Evolutionary conservation across 2,113 vertebrate genomes (phyloP), one percentile per base, ranked within the genome.

Genomic region (Neodon shergylaensis): DNA sequence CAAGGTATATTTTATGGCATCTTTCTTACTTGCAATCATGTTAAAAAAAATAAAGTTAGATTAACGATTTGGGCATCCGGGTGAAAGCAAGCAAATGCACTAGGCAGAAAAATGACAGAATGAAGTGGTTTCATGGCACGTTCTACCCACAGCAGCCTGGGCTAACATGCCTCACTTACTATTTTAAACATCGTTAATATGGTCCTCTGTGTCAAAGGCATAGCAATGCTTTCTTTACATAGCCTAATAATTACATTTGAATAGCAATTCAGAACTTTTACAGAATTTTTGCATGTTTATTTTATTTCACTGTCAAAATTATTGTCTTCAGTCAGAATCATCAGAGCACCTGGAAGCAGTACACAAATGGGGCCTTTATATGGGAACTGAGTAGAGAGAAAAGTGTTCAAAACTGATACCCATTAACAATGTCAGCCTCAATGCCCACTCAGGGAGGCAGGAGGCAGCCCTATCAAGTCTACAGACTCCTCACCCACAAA

Each of bases 201-300:
- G 28, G 89, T 84, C n/a, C 12, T 86, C 83, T 79, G 0, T 77
- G 9, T 54, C 85, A 93, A 79, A 95, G 44, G 19, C 39, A 94
- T 31, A 76, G 49, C 4, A 90, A 94, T 47, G 28, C 1, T 33
- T 72, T 88, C 76, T 84, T 93, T 88, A 94, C 22, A 10, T 77
- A 95, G 87, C 61, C 44, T 47, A 90, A 21, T 96, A 96, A 95
- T 96, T 97, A 74, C 47, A 63, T 90, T 88, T 79, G 72, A 94
- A 86, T 33, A 79, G 42, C 26, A 93, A n/a, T 91, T 88, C 82
- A 74, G 49, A 94, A n/a, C 63, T 93, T 91, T 91, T 66, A 93
- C 94, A 94, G 73, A 93, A 85, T 66, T 83, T 93, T 73, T 93
- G 49, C 76, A 70, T 87, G 36, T 91, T 92, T 95, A 85, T 92